Evolutionary conservation across 2,888 invertebrate species (phyloP).

Genomic region (Orthonychiurus folsomi): DNA sequence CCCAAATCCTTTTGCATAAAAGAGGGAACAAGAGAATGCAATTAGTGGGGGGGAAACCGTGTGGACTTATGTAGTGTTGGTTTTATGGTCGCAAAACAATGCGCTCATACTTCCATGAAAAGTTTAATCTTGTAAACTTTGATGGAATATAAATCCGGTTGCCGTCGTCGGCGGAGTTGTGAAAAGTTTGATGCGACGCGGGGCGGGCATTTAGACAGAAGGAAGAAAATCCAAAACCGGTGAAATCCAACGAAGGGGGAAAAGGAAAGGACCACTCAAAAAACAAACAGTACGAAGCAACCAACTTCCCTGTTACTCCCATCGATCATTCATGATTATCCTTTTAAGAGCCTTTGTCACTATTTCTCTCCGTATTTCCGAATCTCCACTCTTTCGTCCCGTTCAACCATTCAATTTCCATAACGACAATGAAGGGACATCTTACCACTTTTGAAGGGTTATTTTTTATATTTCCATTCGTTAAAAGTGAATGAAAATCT

Average conservation of each 20-base stretch:
- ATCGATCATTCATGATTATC: conserved; percentile 12
- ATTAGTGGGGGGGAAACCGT: conserved; percentile 3
- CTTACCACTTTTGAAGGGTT: too few species aligned
- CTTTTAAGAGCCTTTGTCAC: conserved; percentile 9
- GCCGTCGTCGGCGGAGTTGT: not conserved
- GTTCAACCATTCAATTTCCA: too few species aligned
- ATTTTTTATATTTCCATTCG: too few species aligned
- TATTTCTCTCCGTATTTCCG: not conserved
- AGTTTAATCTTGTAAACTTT: not conserved
- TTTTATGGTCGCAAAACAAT: conserved; percentile 5
- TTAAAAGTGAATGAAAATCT: too few species aligned
- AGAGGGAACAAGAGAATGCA: conserved; percentile 9
- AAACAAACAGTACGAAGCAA: conserved; percentile 1
- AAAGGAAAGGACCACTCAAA: conserved; percentile 6
- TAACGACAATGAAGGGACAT: too few species aligned
- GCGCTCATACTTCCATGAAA: not conserved
- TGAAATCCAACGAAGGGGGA: not conserved
- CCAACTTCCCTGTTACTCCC: too few species aligned
- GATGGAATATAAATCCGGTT: not conserved
- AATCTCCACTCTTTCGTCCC: not conserved
- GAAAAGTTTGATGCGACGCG: not conserved
- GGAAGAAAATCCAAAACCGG: not conserved
- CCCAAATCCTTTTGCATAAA: not conserved
- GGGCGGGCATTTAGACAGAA: not conserved
- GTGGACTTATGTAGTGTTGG: not conserved